Evolutionary conservation across 2,888 invertebrate species (phyloP).

Genomic region (Cephus rjabovi): DNA sequence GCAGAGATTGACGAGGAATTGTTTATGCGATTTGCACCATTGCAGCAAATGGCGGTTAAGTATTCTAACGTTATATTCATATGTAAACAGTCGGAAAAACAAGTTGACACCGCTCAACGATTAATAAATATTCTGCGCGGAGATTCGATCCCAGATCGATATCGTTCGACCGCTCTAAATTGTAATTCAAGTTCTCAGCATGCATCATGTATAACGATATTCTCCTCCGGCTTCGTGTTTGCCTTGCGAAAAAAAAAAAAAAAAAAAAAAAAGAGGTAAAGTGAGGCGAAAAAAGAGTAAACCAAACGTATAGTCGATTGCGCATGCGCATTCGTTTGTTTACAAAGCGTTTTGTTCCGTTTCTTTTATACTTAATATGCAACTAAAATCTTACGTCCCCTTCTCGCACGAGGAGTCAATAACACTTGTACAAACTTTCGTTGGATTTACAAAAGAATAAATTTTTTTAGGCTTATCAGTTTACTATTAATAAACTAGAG

Average conservation of each 20-base stretch:
- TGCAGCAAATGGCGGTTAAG: background rate
- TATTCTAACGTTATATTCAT: background rate
- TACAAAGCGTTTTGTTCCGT: background rate
- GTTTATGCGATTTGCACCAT: background rate
- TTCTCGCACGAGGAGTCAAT: background rate
- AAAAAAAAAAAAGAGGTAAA: background rate
- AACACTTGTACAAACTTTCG: background rate
- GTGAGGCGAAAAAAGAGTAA: background rate
- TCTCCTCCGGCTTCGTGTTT: background rate
- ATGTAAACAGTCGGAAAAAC: background rate
- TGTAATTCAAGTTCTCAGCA: background rate
- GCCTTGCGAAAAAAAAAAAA: background rate
- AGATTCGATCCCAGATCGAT: background rate
- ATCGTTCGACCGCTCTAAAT: background rate
- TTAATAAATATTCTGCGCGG: background rate
- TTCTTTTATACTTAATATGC: background rate
- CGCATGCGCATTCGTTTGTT: background rate
- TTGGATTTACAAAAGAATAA: background rate
- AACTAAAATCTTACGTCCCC: background rate
- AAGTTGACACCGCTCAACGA: background rate
- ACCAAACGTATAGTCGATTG: background rate
- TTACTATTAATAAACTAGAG: background rate
- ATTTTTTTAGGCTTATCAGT: background rate
- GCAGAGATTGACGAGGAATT: background rate
- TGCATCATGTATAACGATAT: background rate